Evolutionary conservation across 2,888 invertebrate genomes (phyloP).

Genomic region (Antheraea assamensis): DNA sequence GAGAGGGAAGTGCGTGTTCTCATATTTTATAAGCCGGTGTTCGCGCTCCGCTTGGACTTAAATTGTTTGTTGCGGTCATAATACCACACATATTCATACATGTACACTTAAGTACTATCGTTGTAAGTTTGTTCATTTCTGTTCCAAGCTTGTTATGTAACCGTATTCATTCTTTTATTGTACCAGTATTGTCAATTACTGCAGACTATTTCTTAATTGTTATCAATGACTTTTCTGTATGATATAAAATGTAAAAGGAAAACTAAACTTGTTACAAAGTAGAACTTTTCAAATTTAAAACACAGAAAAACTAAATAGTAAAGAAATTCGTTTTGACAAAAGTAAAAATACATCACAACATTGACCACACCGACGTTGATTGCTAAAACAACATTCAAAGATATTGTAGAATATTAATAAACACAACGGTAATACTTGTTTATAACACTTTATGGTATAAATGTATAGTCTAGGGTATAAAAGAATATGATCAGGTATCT

Average conservation of each 20-base stretch:
- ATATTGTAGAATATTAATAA: no score
- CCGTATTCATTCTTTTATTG: no score
- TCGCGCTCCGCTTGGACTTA: slow-evolving; percentile 46
- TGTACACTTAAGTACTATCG: slow-evolving; percentile 25
- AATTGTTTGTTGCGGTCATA: slow-evolving; percentile 68
- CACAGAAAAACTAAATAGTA: no score
- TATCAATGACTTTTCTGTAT: not conserved
- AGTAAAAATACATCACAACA: not conserved
- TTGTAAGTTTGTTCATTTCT: slow-evolving; percentile 54
- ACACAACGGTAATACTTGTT: no score
- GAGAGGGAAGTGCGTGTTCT: slow-evolving; percentile 51
- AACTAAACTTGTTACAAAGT: not conserved
- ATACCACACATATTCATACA: slow-evolving; percentile 55
- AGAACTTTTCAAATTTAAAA: not conserved
- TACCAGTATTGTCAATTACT: no score
- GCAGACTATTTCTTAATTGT: no score
- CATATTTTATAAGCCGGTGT: slow-evolving; percentile 53
- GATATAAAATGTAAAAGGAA: not conserved
- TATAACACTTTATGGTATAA: no score
- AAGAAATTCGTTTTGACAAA: not conserved
- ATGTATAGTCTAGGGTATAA: no score
- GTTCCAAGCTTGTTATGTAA: slow-evolving; percentile 34
- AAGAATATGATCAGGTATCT: no score
- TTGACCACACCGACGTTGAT: not conserved
- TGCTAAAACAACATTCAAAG: no score